Evolutionary conservation across 2,113 vertebrate species (phyloP).

Genomic region (Cyprinodon brontotheroides): DNA sequence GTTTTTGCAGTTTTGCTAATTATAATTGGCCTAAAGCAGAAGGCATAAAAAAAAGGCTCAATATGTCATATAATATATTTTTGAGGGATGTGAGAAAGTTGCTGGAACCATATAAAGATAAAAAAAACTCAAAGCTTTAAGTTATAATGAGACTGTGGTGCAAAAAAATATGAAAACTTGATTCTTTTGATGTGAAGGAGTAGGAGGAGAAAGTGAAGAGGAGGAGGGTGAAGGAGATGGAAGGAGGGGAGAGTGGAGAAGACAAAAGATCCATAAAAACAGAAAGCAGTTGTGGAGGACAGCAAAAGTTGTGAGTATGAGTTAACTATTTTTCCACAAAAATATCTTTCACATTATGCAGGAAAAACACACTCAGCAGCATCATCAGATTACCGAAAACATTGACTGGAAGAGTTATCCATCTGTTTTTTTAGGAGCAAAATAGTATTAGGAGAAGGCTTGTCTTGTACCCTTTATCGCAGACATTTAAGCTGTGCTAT

Average conservation of each 20-base stretch:
- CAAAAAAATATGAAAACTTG: constrained; percentile 21
- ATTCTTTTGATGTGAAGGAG: constrained; percentile 43
- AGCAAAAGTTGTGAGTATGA: constrained; percentile 75
- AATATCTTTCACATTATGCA: constrained; percentile 34
- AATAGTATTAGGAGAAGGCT: neutral
- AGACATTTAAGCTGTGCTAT: neutral
- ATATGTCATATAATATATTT: no score
- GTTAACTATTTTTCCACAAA: constrained; percentile 41
- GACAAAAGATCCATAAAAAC: constrained; percentile 73
- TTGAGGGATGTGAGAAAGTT: neutral
- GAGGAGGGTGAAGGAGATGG: constrained; percentile 44
- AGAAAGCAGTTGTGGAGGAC: constrained; percentile 65
- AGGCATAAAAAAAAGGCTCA: no score
- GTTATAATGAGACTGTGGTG: neutral
- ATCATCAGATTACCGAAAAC: constrained; percentile 23
- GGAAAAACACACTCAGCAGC: constrained; percentile 15
- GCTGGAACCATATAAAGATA: neutral
- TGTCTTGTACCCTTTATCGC: constrained; percentile 1
- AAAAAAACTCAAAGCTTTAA: neutral
- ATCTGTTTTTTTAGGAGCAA: constrained; percentile 14
- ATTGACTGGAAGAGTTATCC: neutral
- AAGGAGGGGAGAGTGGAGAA: constrained; percentile 66
- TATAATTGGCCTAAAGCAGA: no score
- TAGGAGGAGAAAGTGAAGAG: constrained; percentile 38
- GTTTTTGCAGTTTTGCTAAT: no score